Evolutionary conservation across 2,888 invertebrate species (phyloP).

Genomic region (Eutolmus rufibarbis): DNA sequence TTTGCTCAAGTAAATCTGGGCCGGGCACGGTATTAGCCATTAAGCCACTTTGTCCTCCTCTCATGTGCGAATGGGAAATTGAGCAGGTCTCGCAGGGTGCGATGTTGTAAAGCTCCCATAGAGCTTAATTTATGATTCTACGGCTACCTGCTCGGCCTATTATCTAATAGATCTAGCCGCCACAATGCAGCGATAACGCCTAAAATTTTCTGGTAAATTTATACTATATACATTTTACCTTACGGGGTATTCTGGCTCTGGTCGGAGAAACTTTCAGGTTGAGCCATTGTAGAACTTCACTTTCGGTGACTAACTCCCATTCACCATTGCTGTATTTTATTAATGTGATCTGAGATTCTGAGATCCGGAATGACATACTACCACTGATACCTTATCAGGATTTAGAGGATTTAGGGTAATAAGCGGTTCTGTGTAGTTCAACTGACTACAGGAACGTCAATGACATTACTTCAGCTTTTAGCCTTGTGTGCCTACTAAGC

Average conservation of each 20-base stretch:
- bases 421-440: background rate
- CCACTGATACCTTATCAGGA: background rate
- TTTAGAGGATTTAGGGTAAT: background rate
- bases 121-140: background rate
- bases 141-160: background rate
- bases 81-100: background rate
- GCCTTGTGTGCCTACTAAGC: background rate
- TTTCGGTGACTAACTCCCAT: background rate
- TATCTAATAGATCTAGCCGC: background rate
- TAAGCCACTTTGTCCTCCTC: background rate
- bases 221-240: background rate
- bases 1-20: slow-evolving; percentile 23
- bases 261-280: background rate
- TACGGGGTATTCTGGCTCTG: background rate
- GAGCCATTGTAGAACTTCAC: background rate
- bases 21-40: slow-evolving; percentile 6
- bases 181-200: background rate
- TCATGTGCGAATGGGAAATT: background rate
- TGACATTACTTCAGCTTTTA: background rate
- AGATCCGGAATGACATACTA: background rate
- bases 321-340: background rate
- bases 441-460: background rate
- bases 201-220: background rate
- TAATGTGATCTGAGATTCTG: background rate
- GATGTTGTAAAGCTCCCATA: background rate